A percentile compares a stretch with the other conserved stretches of the same genome.
Evolutionary conservation across 2,113 vertebrate species (phyloP).

Genomic region (Trogon surrucura): DNA sequence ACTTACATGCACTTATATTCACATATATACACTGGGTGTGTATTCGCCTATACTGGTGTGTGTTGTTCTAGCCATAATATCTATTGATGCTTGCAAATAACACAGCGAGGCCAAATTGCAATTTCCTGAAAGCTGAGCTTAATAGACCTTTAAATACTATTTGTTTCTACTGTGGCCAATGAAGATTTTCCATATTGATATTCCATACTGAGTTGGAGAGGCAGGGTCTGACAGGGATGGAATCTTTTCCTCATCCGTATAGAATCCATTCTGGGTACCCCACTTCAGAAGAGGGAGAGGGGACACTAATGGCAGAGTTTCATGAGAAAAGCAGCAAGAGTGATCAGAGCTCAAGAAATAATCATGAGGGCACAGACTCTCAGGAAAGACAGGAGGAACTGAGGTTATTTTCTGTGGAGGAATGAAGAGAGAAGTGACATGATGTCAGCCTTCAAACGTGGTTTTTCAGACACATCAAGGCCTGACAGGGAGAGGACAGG

Average conservation of each 20-base stretch:
- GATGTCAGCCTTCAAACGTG: background rate
- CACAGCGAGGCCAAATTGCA: background rate
- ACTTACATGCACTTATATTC: too few relatives aligned
- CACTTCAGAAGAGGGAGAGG: background rate
- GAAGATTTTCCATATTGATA: background rate
- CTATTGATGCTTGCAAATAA: conserved; percentile 10
- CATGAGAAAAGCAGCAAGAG: background rate
- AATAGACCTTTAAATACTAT: conserved; percentile 6
- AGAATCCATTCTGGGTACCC: background rate
- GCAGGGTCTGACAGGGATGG: background rate
- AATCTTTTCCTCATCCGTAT: background rate
- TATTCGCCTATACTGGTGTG: background rate
- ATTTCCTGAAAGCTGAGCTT: conserved; percentile 42
- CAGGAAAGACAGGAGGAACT: background rate
- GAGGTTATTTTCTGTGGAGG: background rate
- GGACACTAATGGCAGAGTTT: background rate
- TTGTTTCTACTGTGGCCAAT: background rate
- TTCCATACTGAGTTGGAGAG: background rate
- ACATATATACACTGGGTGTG: background rate
- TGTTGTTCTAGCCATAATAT: background rate
- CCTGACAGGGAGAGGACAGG: background rate
- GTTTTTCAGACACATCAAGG: background rate
- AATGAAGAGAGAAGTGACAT: background rate
- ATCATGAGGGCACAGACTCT: background rate
- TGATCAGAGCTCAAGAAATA: background rate